phyloP scores from a whole-genome alignment of 2,797 vertebrate species.

The Danio aesculapii region DNA sequence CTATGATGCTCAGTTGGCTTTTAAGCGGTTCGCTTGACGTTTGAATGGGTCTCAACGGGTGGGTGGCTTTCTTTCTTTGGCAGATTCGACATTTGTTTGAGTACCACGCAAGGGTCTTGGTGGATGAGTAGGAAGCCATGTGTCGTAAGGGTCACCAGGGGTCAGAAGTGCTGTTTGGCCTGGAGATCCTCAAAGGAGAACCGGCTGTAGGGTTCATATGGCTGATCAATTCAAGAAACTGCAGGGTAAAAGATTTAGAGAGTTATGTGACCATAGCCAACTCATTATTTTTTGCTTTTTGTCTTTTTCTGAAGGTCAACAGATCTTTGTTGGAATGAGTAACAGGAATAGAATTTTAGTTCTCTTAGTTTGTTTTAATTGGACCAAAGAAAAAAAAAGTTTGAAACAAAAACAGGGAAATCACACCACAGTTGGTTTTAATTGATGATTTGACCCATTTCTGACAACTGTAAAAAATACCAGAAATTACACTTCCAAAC shows the following conservation, averaged over 20 bases:
- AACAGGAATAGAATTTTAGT: background rate
- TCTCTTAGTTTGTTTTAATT: too few species aligned
- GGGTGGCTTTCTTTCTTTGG: background rate
- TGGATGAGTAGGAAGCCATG: slow-evolving; percentile 29
- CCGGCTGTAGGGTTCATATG: background rate
- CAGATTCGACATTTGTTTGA: slow-evolving; percentile 10
- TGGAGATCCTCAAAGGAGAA: slow-evolving; percentile 23
- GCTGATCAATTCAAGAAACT: slow-evolving; percentile 20
- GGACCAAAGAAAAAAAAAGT: too few species aligned
- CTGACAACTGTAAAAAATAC: too few species aligned
- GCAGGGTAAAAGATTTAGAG: background rate
- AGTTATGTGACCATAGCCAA: background rate
- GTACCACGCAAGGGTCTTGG: background rate
- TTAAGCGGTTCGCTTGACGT: slow-evolving; percentile 4
- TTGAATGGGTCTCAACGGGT: slow-evolving; percentile 13
- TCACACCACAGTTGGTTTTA: too few species aligned
- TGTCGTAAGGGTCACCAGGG: background rate
- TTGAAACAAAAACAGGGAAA: too few species aligned
- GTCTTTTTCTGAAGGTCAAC: background rate
- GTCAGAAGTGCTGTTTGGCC: slow-evolving; percentile 19
- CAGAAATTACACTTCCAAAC: background rate
- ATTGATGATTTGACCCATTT: too few species aligned
- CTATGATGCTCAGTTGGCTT: slow-evolving; percentile 1
- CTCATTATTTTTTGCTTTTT: background rate
- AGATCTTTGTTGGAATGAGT: background rate